A percentile compares a stretch with the other conserved stretches of the same genome.
Evolutionary conservation across 2,113 vertebrate species (phyloP).

Genomic region (Phyllopteryx taeniolatus): DNA sequence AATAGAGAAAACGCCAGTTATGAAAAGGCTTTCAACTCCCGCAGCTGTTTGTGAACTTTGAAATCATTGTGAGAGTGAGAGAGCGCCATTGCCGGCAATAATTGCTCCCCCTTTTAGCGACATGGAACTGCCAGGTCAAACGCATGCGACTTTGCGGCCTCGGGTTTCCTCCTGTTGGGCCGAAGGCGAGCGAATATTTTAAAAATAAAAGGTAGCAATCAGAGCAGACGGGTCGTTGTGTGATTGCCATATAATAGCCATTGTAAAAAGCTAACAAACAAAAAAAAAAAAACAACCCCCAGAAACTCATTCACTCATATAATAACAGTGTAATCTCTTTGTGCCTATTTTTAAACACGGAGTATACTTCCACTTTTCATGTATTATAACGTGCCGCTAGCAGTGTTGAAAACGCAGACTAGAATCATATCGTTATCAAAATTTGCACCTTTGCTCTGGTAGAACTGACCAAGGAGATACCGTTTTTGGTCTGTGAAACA

Average conservation of each 20-base stretch:
- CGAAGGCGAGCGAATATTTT: conserved; percentile 29
- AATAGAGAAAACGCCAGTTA: conserved; percentile 28
- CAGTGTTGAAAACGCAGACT: not conserved
- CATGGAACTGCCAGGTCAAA: conserved; percentile 35
- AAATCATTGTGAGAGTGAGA: conserved; percentile 9
- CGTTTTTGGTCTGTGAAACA: not conserved
- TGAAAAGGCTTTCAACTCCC: conserved; percentile 19
- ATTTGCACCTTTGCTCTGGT: conserved; percentile 29
- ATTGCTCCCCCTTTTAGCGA: conserved; percentile 32
- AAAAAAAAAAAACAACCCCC: conserved; percentile 40
- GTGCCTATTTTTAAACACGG: conserved; percentile 30
- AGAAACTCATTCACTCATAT: conserved; percentile 22
- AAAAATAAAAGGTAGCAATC: conserved; percentile 52
- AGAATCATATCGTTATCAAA: not conserved
- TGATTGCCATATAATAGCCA: conserved; percentile 59
- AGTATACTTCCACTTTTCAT: conserved; percentile 27
- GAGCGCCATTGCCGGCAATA: conserved; percentile 23
- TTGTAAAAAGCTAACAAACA: conserved; percentile 46
- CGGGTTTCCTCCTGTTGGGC: conserved; percentile 23
- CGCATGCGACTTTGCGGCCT: conserved; percentile 29
- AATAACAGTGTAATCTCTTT: not conserved
- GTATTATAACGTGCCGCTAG: not conserved
- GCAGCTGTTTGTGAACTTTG: conserved; percentile 19
- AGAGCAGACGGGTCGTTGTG: conserved; percentile 34
- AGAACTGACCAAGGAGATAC: conserved; percentile 5